These are phyloP conservation scores for Molossus molossus DNA, from an alignment of 2,797 vertebrate species.

Conservation along the genomic window DNA sequence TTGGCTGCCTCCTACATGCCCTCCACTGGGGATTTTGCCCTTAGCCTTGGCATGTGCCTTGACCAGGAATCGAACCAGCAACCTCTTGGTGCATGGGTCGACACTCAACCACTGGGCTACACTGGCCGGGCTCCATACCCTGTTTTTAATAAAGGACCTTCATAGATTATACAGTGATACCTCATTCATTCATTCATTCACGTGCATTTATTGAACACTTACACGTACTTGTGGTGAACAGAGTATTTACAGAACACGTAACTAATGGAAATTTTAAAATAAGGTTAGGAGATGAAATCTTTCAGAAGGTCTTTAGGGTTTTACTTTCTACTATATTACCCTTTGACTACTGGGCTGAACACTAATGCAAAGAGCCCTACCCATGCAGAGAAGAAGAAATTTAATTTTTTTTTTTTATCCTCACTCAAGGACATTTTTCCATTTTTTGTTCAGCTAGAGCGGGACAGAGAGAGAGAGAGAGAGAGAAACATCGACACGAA, in stretches of 20 bases:
- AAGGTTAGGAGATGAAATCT: constrained; percentile 11
- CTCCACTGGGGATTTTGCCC: no score
- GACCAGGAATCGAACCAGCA: no score
- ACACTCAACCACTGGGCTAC: no score
- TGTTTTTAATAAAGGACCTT: constrained; percentile 36
- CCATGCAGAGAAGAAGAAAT: neutral
- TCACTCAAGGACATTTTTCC: no score
- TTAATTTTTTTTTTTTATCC: constrained; percentile 27
- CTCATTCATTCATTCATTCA: neutral
- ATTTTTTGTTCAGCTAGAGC: no score
- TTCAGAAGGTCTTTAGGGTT: constrained; percentile 50
- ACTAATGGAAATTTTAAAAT: neutral
- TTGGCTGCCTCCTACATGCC: no score
- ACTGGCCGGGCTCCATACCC: neutral
- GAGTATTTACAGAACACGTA: neutral
- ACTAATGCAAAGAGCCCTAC: neutral
- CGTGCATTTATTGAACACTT: neutral
- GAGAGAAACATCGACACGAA: no score
- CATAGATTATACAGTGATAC: neutral
- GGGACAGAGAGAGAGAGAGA: no score
- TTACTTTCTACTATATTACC: constrained; percentile 10
- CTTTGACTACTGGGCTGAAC: neutral
- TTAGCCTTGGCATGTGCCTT: no score
- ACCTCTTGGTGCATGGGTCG: no score
- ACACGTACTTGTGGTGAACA: neutral